A percentile compares a stretch with the other conserved stretches of the same genome.
phyloP scores from a whole-genome alignment of 2,888 invertebrate species.

The Diaprepes abbreviatus region DNA sequence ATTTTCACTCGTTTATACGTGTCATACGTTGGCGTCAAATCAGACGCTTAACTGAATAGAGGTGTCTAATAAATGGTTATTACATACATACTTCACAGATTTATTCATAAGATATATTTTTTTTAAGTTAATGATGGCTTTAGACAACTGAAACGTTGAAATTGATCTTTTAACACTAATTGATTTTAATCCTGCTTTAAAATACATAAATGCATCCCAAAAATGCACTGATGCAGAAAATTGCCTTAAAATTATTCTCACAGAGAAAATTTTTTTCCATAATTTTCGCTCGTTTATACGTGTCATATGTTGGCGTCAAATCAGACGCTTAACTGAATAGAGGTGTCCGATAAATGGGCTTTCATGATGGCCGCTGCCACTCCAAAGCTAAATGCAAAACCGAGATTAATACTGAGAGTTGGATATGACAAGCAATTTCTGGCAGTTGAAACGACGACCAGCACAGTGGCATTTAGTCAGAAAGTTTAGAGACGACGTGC shows the following conservation, averaged over 20 bases:
- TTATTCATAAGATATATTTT: too few relatives aligned
- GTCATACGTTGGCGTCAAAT: conserved; percentile 31
- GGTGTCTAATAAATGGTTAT: conserved; percentile 32
- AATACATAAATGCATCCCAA: too few relatives aligned
- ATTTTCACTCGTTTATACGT: conserved; percentile 26
- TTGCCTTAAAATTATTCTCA: background rate
- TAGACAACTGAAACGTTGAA: too few relatives aligned
- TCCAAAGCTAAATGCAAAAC: conserved; percentile 29
- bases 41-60: conserved; percentile 23
- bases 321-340: conserved; percentile 22
- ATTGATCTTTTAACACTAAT: too few relatives aligned
- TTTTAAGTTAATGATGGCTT: too few relatives aligned
- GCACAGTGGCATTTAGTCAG: too few relatives aligned
- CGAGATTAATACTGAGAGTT: background rate
- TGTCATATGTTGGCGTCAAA: conserved; percentile 31
- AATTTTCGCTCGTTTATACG: conserved; percentile 26
- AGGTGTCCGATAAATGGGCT: conserved; percentile 32
- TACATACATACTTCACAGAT: too few relatives aligned
- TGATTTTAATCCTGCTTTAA: too few relatives aligned
- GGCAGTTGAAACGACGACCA: too few relatives aligned
- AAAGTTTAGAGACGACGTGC: too few relatives aligned
- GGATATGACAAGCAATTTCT: too few relatives aligned
- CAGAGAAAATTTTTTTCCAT: conserved; percentile 2
- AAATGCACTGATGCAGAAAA: conserved; percentile 8
- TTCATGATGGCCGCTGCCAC: conserved; percentile 5